Base-by-base conservation (phyloP, 2,797 vertebrate species). In the Anas bernieri region DNA sequence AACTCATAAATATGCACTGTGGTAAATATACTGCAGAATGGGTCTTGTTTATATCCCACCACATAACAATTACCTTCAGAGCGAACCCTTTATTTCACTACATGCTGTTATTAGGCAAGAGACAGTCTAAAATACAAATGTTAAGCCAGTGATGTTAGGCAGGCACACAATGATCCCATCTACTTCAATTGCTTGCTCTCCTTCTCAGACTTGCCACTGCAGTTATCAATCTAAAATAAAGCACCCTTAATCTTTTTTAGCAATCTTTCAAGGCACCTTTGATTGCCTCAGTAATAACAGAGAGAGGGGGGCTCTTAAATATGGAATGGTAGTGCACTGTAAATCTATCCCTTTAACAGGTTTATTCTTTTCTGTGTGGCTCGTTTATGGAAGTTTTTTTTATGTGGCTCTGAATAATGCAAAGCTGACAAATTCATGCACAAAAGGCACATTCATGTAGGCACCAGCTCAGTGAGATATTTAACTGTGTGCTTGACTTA, bases 31-130 rank as follows among this genome's bases (percentile, higher is more conserved):
- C 94, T 96, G 92, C 96, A 97, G 96, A 97, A 96, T 86, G 87
- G 89, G 93, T 92, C 94, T 97, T 98, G 97, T 98, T 98, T 98
- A 97, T 98, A 97, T 97, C 96, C 95, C 50, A 96, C 96, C 97
- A 97, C 96, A 97, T 97, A 98, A 98, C 97, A 98, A 98, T 98
- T 98, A 97, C 93, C 95, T 97, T 92, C 90, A 97, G 97, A 98
- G 97, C 21, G 77, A 97, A 95, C 84, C 81, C 91, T 98, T 98
- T 97, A 97, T 98, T 97, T 98, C 97, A 97, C 94, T 97, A 95
- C 96, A 93, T 75, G 86, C 43, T 97, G 88, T 97, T 97, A 97
- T 97, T 96, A 97, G 95, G 92, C 88, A 97, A 91, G 74, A 93
- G 69, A 96, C 82, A 91, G 96, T 86, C 85, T 95, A 96, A 98